phyloP scores from a whole-genome alignment of 2,888 invertebrate genomes.

The Cryptus armator region DNA sequence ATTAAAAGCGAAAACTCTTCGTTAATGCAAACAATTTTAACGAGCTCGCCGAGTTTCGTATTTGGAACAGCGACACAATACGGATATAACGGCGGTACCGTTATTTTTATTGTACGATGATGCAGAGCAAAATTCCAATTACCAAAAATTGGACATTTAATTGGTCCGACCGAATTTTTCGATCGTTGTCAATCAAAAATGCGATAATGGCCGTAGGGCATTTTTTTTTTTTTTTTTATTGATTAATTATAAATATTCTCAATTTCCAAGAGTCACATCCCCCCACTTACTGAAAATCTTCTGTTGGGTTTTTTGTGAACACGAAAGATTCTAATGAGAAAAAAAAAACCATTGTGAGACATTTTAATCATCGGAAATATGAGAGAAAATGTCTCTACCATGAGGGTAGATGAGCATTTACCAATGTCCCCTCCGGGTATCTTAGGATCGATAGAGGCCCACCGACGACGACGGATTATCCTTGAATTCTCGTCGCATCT shows the following conservation, averaged over 20 bases:
- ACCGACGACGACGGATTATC: slow-evolving; percentile 22
- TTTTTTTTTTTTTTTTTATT: no score
- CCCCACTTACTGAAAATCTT: no score
- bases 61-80: slow-evolving; percentile 17
- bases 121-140: not conserved
- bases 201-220: not conserved
- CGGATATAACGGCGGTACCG: not conserved
- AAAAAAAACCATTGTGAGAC: not conserved
- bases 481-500: slow-evolving; percentile 9
- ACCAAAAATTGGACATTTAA: not conserved
- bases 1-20: not conserved
- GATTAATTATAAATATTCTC: no score
- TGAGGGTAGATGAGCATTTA: slow-evolving; percentile 18
- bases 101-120: not conserved
- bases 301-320: no score
- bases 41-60: slow-evolving; percentile 8
- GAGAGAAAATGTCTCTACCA: not conserved
- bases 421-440: not conserved
- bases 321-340: not conserved
- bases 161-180: not conserved
- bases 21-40: slow-evolving; percentile 17
- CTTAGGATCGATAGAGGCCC: slow-evolving; percentile 9
- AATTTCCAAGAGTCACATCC: no score
- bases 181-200: not conserved
- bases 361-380: slow-evolving; percentile 6